A percentile compares a stretch with the other conserved stretches of the same genome.
These are phyloP conservation scores for Agelastica alni DNA, from an alignment of 2,888 invertebrate genomes.

Conservation along the genomic window DNA sequence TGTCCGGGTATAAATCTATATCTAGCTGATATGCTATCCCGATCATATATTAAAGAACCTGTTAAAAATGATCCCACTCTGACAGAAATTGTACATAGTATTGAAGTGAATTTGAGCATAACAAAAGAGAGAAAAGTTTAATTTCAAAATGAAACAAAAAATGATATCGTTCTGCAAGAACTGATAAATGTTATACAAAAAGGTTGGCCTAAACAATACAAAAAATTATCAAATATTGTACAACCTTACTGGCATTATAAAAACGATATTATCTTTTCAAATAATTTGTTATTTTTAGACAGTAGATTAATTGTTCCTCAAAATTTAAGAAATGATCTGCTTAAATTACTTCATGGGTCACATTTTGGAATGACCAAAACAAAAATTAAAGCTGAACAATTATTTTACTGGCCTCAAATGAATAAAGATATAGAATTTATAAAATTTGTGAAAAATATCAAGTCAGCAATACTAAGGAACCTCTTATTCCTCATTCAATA, in stretches of 20 bases:
- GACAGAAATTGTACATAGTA: neutral
- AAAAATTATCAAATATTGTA: no score
- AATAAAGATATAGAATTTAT: conserved; percentile 17
- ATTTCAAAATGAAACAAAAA: no score
- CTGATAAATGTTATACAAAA: no score
- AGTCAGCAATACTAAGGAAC: no score
- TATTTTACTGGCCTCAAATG: conserved; percentile 40
- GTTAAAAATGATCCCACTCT: neutral
- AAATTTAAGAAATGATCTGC: conserved; percentile 25
- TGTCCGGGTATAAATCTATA: neutral
- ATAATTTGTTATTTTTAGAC: no score
- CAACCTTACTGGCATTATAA: no score
- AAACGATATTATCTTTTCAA: no score
- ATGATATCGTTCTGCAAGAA: no score
- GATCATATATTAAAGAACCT: neutral
- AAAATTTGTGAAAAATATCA: conserved; percentile 32
- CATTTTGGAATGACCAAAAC: conserved; percentile 42
- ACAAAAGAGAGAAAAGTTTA: no score
- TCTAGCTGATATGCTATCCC: neutral
- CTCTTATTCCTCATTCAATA: no score
- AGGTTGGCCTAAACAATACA: no score
- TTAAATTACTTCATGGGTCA: conserved; percentile 35
- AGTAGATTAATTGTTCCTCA: conserved; percentile 36
- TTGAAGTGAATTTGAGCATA: neutral
- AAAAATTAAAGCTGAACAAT: conserved; percentile 26